phyloP scores from a whole-genome alignment of 2,113 vertebrate species.

The Nesoenas mayeri region DNA sequence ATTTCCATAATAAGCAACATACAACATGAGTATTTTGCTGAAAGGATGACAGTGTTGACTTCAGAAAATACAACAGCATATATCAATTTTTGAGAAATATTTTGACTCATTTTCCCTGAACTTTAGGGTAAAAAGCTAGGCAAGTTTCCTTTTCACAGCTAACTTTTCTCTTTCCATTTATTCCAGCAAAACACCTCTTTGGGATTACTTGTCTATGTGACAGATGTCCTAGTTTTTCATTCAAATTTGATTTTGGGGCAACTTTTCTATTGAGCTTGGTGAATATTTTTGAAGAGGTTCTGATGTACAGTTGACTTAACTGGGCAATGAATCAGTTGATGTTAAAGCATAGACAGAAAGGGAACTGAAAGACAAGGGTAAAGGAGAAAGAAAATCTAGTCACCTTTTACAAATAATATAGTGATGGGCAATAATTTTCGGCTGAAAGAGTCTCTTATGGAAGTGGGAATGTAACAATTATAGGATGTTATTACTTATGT shows the following conservation, averaged over 20 bases:
- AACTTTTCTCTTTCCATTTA: neutral
- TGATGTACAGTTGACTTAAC: neutral
- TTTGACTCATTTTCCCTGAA: neutral
- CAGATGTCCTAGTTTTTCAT: neutral
- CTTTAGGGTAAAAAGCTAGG: neutral
- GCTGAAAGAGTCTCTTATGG: neutral
- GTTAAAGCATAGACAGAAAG: neutral
- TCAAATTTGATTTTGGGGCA: neutral
- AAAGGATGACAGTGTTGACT: neutral
- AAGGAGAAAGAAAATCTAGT: fast-evolving
- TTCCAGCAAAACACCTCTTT: neutral
- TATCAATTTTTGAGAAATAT: neutral
- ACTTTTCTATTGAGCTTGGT: neutral
- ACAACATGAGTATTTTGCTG: neutral
- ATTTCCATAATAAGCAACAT: neutral
- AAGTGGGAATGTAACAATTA: neutral
- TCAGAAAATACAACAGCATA: neutral
- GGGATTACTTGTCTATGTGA: neutral
- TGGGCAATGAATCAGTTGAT: neutral
- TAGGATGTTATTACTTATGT: neutral
- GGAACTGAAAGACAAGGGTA: neutral
- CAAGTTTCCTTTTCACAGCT: neutral
- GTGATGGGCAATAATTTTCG: neutral
- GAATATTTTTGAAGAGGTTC: neutral
- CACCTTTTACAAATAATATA: neutral